These are phyloP conservation scores for Tenebrio molitor DNA, from an alignment of 1,140 invertebrate genomes.

Conservation along the genomic window DNA sequence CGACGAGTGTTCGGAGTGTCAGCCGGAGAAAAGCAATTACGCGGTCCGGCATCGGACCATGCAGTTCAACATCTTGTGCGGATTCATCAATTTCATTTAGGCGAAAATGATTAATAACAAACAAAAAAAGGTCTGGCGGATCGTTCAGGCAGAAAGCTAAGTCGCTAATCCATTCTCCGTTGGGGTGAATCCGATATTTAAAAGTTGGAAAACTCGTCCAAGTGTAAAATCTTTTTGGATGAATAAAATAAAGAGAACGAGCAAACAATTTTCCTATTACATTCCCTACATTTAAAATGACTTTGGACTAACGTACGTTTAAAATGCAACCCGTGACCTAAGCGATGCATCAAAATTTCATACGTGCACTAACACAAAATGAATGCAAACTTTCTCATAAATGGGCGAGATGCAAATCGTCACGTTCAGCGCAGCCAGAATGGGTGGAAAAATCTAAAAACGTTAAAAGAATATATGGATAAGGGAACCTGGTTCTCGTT, in stretches of 20 bases:
- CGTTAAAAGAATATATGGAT: conserved; percentile 33
- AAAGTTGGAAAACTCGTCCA: conserved; percentile 10
- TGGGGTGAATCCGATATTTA: conserved; percentile 22
- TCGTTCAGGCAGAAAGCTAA: too few relatives aligned
- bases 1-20: neutral
- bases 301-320: conserved; percentile 12
- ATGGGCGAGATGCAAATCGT: conserved; percentile 23
- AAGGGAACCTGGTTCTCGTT: neutral
- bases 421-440: conserved; percentile 31
- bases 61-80: neutral
- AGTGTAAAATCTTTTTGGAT: conserved; percentile 9
- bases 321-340: conserved; percentile 12
- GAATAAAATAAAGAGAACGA: conserved; percentile 6
- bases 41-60: neutral
- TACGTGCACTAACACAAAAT: conserved; percentile 22
- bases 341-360: conserved; percentile 35
- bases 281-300: neutral
- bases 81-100: too few relatives aligned
- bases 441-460: conserved; percentile 25
- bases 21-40: conserved; percentile 16
- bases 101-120: too few relatives aligned
- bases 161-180: neutral
- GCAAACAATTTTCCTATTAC: conserved; percentile 15
- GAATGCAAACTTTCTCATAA: conserved; percentile 36
- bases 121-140: too few relatives aligned